These are phyloP conservation scores for Cryptus armator DNA, from an alignment of 2,888 invertebrate genomes.

Conservation along the genomic window DNA sequence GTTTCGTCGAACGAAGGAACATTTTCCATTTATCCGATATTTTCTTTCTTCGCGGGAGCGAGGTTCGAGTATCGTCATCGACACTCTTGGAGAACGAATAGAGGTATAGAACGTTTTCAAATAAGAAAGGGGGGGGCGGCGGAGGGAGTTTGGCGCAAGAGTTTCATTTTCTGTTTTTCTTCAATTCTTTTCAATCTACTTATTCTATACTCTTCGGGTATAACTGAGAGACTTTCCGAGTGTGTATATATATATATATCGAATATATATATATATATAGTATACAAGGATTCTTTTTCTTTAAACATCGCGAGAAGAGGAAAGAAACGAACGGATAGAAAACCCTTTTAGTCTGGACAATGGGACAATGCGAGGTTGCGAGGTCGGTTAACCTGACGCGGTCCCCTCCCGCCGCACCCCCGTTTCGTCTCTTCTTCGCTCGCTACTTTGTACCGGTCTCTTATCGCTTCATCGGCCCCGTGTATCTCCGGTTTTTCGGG, in stretches of 20 bases:
- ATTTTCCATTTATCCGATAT: slow-evolving; percentile 28
- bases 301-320: slow-evolving; percentile 73
- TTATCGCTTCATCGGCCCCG: slow-evolving; percentile 60
- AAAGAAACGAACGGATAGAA: slow-evolving; percentile 57
- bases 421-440: slow-evolving; percentile 36
- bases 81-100: slow-evolving; percentile 32
- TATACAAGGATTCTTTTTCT: slow-evolving; percentile 65
- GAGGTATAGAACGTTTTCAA: background rate
- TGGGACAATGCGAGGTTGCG: slow-evolving; percentile 72
- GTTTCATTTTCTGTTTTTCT: slow-evolving; percentile 51
- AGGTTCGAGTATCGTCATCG: slow-evolving; percentile 21
- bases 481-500: slow-evolving; percentile 46
- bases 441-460: slow-evolving; percentile 26
- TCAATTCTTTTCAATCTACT: slow-evolving; percentile 25
- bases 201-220: slow-evolving; percentile 5
- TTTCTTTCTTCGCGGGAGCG: background rate
- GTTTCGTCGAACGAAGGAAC: background rate
- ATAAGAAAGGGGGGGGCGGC: slow-evolving; percentile 9
- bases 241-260: slow-evolving; percentile 11
- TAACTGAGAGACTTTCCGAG: slow-evolving; percentile 2
- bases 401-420: slow-evolving; percentile 25
- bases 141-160: background rate
- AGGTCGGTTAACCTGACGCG: slow-evolving; percentile 67
- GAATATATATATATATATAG: slow-evolving; percentile 11
- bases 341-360: slow-evolving; percentile 73